A percentile compares a stretch with the other conserved stretches of the same genome.
Evolutionary conservation across 2,888 invertebrate species (phyloP).

Genomic region (Leucania comma): DNA sequence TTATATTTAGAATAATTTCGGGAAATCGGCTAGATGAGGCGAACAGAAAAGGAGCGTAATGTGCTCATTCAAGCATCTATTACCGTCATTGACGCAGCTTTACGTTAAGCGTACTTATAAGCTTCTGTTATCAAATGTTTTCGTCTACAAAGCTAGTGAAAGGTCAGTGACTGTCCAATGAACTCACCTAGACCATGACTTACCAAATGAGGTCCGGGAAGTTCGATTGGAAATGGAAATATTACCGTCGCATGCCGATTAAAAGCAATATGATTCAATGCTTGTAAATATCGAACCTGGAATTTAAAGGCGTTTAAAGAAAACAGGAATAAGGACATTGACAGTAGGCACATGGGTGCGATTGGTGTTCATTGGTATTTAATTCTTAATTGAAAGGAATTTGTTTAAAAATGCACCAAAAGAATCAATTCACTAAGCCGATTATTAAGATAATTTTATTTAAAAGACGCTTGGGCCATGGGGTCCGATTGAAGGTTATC

Average conservation of each 20-base stretch:
- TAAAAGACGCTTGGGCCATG: neutral
- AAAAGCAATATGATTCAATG: constrained; percentile 74
- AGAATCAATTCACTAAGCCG: neutral
- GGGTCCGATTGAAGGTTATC: too few relatives aligned
- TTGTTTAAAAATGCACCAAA: neutral
- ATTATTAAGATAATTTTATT: neutral
- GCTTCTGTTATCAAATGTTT: too few relatives aligned
- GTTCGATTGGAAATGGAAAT: constrained; percentile 79
- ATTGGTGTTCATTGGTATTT: too few relatives aligned
- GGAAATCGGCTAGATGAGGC: too few relatives aligned
- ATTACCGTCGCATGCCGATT: constrained; percentile 73
- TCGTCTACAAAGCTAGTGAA: neutral
- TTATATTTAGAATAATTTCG: too few relatives aligned
- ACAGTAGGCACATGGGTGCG: too few relatives aligned
- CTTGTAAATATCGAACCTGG: constrained; percentile 80
- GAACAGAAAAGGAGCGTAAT: too few relatives aligned
- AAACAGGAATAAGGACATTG: neutral
- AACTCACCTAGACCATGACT: neutral
- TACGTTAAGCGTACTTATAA: too few relatives aligned
- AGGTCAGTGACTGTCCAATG: neutral
- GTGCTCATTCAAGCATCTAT: too few relatives aligned
- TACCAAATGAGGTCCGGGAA: constrained; percentile 52
- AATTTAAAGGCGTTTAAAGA: constrained; percentile 53
- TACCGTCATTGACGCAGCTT: too few relatives aligned
- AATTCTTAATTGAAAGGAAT: neutral